These are phyloP conservation scores for Enteromius anoplus DNA, from an alignment of 2,797 vertebrate species.

Conservation along the genomic window DNA sequence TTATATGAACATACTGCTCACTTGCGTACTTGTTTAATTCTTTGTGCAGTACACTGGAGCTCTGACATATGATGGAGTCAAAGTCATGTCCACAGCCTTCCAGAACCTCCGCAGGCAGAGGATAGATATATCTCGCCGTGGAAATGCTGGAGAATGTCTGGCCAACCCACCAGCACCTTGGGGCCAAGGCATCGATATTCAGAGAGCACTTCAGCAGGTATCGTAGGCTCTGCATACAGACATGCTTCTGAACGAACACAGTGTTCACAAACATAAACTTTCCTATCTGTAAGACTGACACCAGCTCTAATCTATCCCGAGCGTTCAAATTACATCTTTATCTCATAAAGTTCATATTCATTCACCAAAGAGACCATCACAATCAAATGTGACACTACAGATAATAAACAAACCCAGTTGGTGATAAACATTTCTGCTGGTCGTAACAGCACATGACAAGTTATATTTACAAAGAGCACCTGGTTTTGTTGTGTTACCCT, in stretches of 20 bases:
- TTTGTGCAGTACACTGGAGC: constrained; percentile 91
- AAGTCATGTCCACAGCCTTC: constrained; percentile 97
- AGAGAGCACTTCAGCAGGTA: constrained; percentile 97
- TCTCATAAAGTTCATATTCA: constrained; percentile 77
- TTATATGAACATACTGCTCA: background rate
- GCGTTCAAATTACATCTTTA: constrained; percentile 71
- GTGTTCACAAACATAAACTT: constrained; percentile 9
- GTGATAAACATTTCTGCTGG: constrained; percentile 69
- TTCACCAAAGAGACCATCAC: constrained; percentile 65
- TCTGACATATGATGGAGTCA: constrained; percentile 94
- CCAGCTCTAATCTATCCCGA: constrained; percentile 65
- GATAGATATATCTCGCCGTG: constrained; percentile 96
- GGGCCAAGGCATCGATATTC: constrained; percentile 99
- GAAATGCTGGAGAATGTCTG: constrained; percentile 96
- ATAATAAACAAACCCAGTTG: constrained; percentile 75
- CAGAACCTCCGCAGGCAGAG: constrained; percentile 94
- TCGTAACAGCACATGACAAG: constrained; percentile 76
- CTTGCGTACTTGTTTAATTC: constrained; percentile 25
- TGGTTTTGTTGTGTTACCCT: constrained; percentile 38
- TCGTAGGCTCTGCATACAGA: constrained; percentile 22
- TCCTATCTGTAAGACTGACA: constrained; percentile 68
- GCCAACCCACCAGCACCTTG: constrained; percentile 98
- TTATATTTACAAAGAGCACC: constrained; percentile 49
- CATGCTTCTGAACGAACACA: background rate
- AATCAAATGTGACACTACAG: constrained; percentile 76